phyloP scores from a whole-genome alignment of 2,888 invertebrate genomes.

The Neuroscelio doddi region DNA sequence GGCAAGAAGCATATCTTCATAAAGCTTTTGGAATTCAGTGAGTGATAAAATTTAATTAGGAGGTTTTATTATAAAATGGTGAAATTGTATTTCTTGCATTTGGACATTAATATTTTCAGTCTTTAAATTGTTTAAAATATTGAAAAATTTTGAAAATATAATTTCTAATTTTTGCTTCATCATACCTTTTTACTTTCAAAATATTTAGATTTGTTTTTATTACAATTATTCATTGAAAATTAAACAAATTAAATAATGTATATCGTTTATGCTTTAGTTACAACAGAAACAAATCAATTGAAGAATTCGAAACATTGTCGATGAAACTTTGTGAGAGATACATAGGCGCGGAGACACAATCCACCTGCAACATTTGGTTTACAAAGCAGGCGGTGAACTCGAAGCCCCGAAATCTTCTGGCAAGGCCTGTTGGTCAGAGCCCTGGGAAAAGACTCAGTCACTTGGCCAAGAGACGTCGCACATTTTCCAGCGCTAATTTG shows the following conservation, averaged over 20 bases:
- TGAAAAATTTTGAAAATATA: too few species aligned
- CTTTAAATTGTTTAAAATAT: too few species aligned
- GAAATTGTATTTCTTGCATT: too few species aligned
- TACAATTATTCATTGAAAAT: background rate
- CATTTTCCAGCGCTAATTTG: slow-evolving; percentile 82
- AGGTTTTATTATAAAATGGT: background rate
- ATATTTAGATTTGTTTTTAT: too few species aligned
- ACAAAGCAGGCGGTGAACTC: slow-evolving; percentile 77
- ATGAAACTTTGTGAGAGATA: slow-evolving; percentile 80
- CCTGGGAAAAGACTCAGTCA: slow-evolving; percentile 86
- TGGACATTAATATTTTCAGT: too few species aligned
- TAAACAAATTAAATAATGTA: background rate
- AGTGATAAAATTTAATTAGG: slow-evolving; percentile 68
- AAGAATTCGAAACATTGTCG: slow-evolving; percentile 80
- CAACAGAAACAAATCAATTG: slow-evolving; percentile 80
- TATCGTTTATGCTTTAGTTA: slow-evolving; percentile 75
- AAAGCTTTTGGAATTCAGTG: slow-evolving; percentile 83
- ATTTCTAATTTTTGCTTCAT: too few species aligned
- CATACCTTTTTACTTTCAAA: too few species aligned
- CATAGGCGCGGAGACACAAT: slow-evolving; percentile 84
- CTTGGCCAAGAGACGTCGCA: slow-evolving; percentile 82
- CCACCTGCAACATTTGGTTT: slow-evolving; percentile 76
- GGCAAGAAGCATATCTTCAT: slow-evolving; percentile 78
- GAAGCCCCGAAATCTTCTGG: slow-evolving; percentile 76
- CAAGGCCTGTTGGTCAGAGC: slow-evolving; percentile 77